These are phyloP conservation scores for Physocephala rufipes DNA, from an alignment of 2,888 invertebrate genomes.

Conservation along the genomic window DNA sequence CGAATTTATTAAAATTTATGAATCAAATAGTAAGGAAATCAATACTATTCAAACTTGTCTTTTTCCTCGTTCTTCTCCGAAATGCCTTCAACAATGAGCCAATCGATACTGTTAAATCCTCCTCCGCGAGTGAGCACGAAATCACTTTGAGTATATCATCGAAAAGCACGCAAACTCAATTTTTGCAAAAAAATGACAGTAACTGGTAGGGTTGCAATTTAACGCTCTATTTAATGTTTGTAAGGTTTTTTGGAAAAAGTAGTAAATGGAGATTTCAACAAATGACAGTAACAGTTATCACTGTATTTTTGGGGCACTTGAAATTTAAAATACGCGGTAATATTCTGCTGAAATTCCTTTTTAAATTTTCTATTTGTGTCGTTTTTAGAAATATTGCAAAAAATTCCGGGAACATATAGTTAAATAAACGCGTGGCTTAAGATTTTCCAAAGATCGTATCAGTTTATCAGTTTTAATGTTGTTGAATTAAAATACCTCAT, in stretches of 20 bases:
- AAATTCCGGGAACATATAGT: too few species aligned
- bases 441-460: too few species aligned
- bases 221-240: neutral
- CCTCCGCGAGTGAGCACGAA: constrained; percentile 21
- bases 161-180: constrained; percentile 27
- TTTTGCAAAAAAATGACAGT: constrained; percentile 2
- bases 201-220: neutral
- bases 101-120: constrained; percentile 48
- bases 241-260: constrained; percentile 22
- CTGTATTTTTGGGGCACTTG: too few species aligned
- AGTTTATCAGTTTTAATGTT: too few species aligned
- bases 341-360: too few species aligned
- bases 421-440: too few species aligned
- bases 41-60: constrained; percentile 18
- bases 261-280: neutral
- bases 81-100: constrained; percentile 42
- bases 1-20: constrained; percentile 18
- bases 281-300: too few species aligned
- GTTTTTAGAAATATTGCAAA: too few species aligned
- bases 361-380: too few species aligned
- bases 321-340: too few species aligned
- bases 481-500: too few species aligned
- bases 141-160: constrained; percentile 28
- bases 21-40: constrained; percentile 18
- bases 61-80: constrained; percentile 38